Evolutionary conservation across 2,113 vertebrate species (phyloP), one percentile per base, ranked within the genome.

Genomic region (Brachionichthys hirsutus): DNA sequence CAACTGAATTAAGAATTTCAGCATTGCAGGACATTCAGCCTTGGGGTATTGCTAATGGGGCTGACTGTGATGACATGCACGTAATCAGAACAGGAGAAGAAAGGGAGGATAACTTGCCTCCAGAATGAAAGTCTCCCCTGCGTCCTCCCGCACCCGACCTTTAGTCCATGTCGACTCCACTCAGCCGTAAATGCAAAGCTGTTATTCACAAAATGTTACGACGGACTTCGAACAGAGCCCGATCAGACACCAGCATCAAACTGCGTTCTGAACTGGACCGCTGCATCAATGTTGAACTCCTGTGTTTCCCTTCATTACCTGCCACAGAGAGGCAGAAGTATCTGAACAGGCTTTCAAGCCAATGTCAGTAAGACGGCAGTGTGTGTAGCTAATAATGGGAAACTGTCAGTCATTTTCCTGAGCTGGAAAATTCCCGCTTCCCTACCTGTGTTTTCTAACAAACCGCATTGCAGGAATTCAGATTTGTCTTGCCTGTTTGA

Each of bases 101-200:
- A 16, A 22, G 43, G 8, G 19, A 22, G 63, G 65, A 82, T 74
- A 67, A 77, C 60, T 62, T 53, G 55, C 52, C 43, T 80, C 69
- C 35, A 35, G 47, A 70, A 60, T 60, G 55, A 77, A 67, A 49
- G 52, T 70, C 67, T 77, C 79, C 46, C 62, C 61, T 67, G 56
- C 63, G 43, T 77, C 77, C 66, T 80, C 70, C 70, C 59, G 73
- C 64, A 75, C 78, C 78, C 70, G 44, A 41, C 16, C 51, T 51
- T 74, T 78, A 57, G 52, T 66, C 49, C 24, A 30, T 30, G 24
- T 54, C 48, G 76, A 57, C 57, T 66, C 46, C 22, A 4, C 48
- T 65, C 15, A 3, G 7, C 55, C 53, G 50, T 71, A 56, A 80
- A 82, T 69, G 54, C 62, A 77, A 75, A 78, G 65, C 56, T 67